A percentile compares a stretch with the other conserved stretches of the same genome.
Conservation (phyloP, 2,113 vertebrate genomes). For the Calyptommatus sinebrachiatus region DNA sequence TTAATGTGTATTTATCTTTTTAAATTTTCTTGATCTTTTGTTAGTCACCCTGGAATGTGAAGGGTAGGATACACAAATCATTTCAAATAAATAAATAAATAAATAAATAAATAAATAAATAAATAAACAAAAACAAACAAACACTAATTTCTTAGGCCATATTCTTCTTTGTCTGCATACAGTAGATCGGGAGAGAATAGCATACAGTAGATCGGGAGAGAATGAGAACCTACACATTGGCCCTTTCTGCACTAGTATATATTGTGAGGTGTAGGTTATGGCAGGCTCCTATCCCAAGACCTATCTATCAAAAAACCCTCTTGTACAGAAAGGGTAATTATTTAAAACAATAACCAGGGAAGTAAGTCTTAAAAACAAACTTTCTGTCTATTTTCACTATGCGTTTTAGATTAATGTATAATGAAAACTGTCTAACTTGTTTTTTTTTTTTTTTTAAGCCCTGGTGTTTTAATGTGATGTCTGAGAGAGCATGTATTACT, state of each 20-base stretch:
- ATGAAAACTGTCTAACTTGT: conserved; percentile 29
- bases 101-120: no score
- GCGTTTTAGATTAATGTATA: conserved; percentile 25
- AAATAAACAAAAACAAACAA: background rate
- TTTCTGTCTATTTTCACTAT: conserved; percentile 17
- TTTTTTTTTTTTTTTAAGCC: conserved; percentile 5
- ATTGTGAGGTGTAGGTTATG: no score
- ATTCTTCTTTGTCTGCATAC: conserved; percentile 9
- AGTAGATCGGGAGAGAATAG: background rate
- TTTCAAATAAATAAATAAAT: no score
- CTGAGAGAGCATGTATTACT: conserved; percentile 19
- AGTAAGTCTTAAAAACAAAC: conserved; percentile 19
- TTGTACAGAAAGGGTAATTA: background rate
- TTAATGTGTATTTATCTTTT: no score
- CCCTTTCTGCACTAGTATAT: no score
- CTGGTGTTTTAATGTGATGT: conserved; percentile 36
- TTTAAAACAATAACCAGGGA: background rate
- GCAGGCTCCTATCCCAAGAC: no score
- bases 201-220: background rate
- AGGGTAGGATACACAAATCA: no score
- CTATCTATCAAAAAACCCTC: no score
- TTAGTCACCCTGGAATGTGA: no score
- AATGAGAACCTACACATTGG: background rate
- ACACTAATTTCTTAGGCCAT: background rate
- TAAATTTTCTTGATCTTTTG: no score